Evolutionary conservation across 2,888 invertebrate genomes (phyloP), one percentile per base, ranked within the genome.

Genomic region (Germaria angustata): DNA sequence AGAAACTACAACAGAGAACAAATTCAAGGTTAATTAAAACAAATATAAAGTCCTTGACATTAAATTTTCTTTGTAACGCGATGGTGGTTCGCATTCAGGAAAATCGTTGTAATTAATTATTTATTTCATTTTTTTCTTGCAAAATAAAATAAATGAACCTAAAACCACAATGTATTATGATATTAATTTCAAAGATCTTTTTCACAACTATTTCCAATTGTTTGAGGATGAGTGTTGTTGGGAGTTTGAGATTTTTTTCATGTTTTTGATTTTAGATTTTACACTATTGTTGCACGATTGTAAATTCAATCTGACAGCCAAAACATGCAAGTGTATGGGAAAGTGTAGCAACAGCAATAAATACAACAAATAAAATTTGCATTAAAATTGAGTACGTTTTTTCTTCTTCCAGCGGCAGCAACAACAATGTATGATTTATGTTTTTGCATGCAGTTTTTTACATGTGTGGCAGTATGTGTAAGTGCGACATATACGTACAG

Each of bases 11-110:
- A 17, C 17, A 49, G 51, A 73, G 49, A 57, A 69, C 6, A 49
- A 68, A 63, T 41, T 81, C 77, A 81, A 73, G 77, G 81, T 81
- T 81, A 77, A 72, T 66, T 55, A 65, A 75, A 77, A 46, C 66
- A 46, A 72, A 46, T 57, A n/a, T 59, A 6, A 39, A 81, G 61
- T 44, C 71, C 72, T 46, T 78, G 63, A 63, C 65, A 78, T 81
- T 73, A 63, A 57, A 53, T 71, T 22, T 68, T 55, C 2, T 39
- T 55, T n/a, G 11, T n/a, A n/a, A 1, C 44, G 20, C 17, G 1
- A 32, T 44, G 46, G 28, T 51, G 17, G 46, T 46, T 68, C 13
- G 32, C 4, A 55, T 68, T 46, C 53, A 44, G 36, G 20, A 28
- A 57, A 66, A 53, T 46, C 28, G 28, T 59, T 46, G 46, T 72